Evolutionary conservation across 53 echinoderm and acorn worm genomes (phyloP), one percentile per base, ranked within the genome.

Genomic region (Temnopleurus reevesii): DNA sequence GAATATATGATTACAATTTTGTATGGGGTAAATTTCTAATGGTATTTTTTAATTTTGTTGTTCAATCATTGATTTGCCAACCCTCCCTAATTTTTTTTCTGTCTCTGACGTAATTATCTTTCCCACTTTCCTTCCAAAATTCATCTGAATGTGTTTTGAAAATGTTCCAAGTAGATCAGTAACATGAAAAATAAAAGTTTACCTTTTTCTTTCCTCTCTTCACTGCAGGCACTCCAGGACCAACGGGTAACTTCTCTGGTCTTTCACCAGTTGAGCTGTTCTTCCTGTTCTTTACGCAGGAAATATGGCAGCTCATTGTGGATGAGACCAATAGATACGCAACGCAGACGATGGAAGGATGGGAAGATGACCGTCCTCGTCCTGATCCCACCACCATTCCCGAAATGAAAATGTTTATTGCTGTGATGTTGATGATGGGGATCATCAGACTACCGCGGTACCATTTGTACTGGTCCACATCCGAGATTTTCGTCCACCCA

Each of bases 151-250:
- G n/a, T n/a, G n/a, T n/a, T n/a, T n/a, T n/a, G n/a, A n/a, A n/a
- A n/a, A n/a, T n/a, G n/a, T n/a, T n/a, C n/a, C n/a, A n/a, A n/a
- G n/a, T n/a, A n/a, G n/a, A n/a, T n/a, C n/a, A n/a, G n/a, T n/a
- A n/a, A n/a, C n/a, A n/a, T n/a, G n/a, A n/a, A n/a, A n/a, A n/a
- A n/a, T n/a, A n/a, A n/a, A n/a, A n/a, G n/a, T n/a, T n/a, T n/a
- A n/a, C n/a, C n/a, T n/a, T n/a, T n/a, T n/a, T n/a, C n/a, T n/a
- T n/a, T n/a, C n/a, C n/a, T n/a, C n/a, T n/a, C n/a, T n/a, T n/a
- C n/a, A n/a, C n/a, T n/a, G n/a, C 63, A 31, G 89, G 90, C 17
- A 43, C 31, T 45, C 80, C 57, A 13, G 81, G 90, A 55, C 89
- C 89, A 76, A 89, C 89, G 5, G 44, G 17, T 0, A 44, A 89